Evolutionary conservation across 2,113 vertebrate genomes (phyloP), one percentile per base, ranked within the genome.

Genomic region (Labeo rohita): DNA sequence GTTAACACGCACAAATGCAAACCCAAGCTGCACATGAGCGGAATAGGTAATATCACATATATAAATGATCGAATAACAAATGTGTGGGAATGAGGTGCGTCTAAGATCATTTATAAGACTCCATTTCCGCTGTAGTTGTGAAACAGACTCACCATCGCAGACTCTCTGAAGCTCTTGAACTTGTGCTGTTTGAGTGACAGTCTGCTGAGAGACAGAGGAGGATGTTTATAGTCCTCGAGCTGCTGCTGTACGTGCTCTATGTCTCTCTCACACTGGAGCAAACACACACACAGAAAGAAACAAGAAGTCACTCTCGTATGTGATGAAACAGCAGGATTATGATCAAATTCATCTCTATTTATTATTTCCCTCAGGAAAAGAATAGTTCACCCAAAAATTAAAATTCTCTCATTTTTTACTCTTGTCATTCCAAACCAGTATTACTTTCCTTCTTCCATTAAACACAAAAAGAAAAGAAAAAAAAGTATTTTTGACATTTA

Each of bases 171-270:
- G 0, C 91, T 91, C 87, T 90, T 94, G 89, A 95, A 95, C 81
- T 93, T 94, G 89, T 95, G 94, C 90, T 95, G 94, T 73, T 94
- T 95, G 89, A 95, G 91, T 0, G 94, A 92, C 28, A 96, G 91
- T 16, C 94, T 91, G 89, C 95, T 95, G 86, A 97, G 93, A 15
- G 95, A 96, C n/a, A 96, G 94, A 3, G 95, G 95, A 0, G 95
- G 94, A 21, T 93, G 89, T 63, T 90, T 90, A 77, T 95, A 96
- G 83, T 94, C 93, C 0, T 90, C 91, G 89, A 96, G 90, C 92
- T 95, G 94, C 0, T 94, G 91, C 90, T 95, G 94, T 3, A 95
- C 93, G 34, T 91, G 91, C 88, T 94, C 94, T 0, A 95, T 91
- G 89, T 91, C 95, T 77, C 92, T 92, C 94, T 93, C 94, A 85